These are phyloP conservation scores for Lepidocyrtoides sp. DNA, from an alignment of 2,888 invertebrate species.

Conservation along the genomic window DNA sequence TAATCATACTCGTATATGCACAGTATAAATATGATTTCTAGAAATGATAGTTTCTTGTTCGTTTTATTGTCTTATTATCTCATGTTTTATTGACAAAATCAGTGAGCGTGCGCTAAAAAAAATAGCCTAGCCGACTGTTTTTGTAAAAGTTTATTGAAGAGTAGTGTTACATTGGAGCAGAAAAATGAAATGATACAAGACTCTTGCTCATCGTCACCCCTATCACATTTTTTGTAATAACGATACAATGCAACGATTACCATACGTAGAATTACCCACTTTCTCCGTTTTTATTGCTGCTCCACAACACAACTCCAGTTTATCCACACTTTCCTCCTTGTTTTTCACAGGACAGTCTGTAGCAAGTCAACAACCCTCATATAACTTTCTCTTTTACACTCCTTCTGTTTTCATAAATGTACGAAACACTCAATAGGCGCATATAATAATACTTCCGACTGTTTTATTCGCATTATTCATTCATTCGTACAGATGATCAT, in stretches of 20 bases:
- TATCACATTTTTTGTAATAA: not conserved
- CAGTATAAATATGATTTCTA: not conserved
- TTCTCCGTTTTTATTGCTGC: conserved; percentile 48
- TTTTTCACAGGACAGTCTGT: not conserved
- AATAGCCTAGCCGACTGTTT: not conserved
- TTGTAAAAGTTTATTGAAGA: not conserved
- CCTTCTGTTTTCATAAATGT: conserved; percentile 46
- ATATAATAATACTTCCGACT: conserved; percentile 27
- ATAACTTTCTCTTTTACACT: not conserved
- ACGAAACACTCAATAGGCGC: conserved; percentile 39
- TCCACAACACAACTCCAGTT: not conserved
- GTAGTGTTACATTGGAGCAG: not conserved
- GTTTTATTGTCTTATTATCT: not conserved
- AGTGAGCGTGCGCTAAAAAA: not conserved
- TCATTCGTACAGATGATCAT: conserved; percentile 3
- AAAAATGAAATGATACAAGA: not conserved
- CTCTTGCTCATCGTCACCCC: not conserved
- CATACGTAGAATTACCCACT: conserved; percentile 60
- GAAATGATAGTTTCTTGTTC: not conserved
- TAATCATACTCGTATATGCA: conserved; percentile 2
- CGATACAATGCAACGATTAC: conserved; percentile 59
- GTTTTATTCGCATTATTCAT: conserved; percentile 61
- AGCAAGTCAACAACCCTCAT: conserved; percentile 24
- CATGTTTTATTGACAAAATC: not conserved
- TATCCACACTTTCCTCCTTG: not conserved